Evolutionary conservation across 2,888 invertebrate genomes (phyloP).

Genomic region (Phaedon cochleariae): DNA sequence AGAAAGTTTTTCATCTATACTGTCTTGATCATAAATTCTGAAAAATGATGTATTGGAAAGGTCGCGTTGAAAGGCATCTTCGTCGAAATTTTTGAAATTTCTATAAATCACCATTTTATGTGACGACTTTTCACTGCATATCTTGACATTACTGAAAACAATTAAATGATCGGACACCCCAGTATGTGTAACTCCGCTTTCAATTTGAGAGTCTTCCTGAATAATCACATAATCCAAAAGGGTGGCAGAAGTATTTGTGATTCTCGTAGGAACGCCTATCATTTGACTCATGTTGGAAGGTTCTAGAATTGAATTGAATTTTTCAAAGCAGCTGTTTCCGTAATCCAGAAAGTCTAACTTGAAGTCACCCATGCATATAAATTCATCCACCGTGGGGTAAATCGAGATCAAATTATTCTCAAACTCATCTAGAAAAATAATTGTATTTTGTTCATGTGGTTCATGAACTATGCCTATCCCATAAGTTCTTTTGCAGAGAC

Average conservation of each 20-base stretch:
- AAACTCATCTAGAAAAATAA: slow-evolving; percentile 4
- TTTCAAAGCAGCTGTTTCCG: background rate
- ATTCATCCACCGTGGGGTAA: background rate
- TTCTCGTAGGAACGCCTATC: too few relatives aligned
- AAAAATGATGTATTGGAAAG: background rate
- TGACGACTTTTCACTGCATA: too few relatives aligned
- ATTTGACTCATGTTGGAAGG: background rate
- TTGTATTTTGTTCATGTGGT: slow-evolving; percentile 9
- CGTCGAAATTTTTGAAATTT: too few relatives aligned
- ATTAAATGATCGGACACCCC: too few relatives aligned
- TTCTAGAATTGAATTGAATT: background rate
- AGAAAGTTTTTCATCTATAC: background rate
- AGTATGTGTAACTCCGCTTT: background rate
- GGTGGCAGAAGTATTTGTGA: too few relatives aligned
- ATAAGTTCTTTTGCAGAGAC: background rate
- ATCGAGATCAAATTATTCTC: background rate
- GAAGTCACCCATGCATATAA: background rate
- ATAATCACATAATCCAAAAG: background rate
- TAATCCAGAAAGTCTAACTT: background rate
- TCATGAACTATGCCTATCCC: background rate
- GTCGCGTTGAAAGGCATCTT: background rate
- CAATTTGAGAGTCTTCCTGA: background rate
- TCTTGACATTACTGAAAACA: too few relatives aligned
- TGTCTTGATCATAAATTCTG: background rate
- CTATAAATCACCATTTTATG: too few relatives aligned